phyloP scores from a whole-genome alignment of 2,888 invertebrate species.

The Lamellibrachia satsuma region DNA sequence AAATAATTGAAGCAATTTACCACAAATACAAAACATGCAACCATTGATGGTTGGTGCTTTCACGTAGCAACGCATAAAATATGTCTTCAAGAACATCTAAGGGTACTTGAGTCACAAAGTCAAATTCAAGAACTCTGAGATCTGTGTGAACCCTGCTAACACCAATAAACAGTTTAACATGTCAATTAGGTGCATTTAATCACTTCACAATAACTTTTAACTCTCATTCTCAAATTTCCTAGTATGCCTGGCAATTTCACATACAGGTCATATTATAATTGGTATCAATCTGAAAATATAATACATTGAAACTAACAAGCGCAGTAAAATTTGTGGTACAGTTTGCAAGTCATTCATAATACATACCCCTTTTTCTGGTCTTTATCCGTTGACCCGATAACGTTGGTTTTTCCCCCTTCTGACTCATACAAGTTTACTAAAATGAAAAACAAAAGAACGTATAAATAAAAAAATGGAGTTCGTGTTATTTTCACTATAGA shows the following conservation, averaged over 20 bases:
- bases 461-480: background rate
- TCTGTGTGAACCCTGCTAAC: background rate
- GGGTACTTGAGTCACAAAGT: no score
- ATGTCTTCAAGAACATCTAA: no score
- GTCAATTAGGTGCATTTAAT: background rate
- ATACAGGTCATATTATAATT: background rate
- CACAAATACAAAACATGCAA: no score
- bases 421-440: slow-evolving; percentile 89
- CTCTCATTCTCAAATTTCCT: background rate
- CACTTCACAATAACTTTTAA: background rate
- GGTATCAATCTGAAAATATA: background rate
- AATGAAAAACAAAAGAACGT: slow-evolving; percentile 24
- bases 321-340: background rate
- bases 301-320: background rate
- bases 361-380: slow-evolving; percentile 99
- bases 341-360: slow-evolving; percentile 13
- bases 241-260: background rate
- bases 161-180: background rate
- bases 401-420: slow-evolving; percentile 99
- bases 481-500: background rate
- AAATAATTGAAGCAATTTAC: no score
- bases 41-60: no score
- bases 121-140: no score
- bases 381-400: slow-evolving; percentile 99
- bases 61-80: no score